These are phyloP conservation scores for Drosophila lacicola DNA, from an alignment of 2,888 invertebrate species.

Conservation along the genomic window DNA sequence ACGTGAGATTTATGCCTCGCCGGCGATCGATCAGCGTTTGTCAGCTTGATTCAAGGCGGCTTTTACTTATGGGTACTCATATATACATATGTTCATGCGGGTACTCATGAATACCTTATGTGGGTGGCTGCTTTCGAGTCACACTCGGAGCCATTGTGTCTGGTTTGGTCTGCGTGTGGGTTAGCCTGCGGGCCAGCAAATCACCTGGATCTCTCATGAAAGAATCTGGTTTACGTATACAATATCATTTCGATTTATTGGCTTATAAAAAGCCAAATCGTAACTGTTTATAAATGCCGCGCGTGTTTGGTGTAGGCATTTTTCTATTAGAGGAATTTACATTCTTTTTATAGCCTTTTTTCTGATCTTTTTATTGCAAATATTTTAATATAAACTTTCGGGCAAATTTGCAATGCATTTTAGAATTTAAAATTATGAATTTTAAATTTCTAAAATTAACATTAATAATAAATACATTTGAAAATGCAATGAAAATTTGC, in stretches of 20 bases:
- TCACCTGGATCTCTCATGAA: constrained; percentile 13
- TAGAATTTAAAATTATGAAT: neutral
- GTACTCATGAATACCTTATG: constrained; percentile 50
- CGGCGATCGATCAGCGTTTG: constrained; percentile 76
- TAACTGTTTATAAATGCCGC: constrained; percentile 24
- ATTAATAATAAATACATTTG: no score
- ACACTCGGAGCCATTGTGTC: constrained; percentile 72
- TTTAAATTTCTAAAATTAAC: no score
- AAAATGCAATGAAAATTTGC: no score
- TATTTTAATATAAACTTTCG: neutral
- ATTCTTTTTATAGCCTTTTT: constrained; percentile 4
- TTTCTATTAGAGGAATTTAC: constrained; percentile 24
- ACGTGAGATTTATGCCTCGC: constrained; percentile 67
- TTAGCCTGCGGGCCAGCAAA: constrained; percentile 61
- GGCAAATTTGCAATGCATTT: no score
- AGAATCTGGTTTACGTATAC: constrained; percentile 35
- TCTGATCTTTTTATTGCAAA: neutral
- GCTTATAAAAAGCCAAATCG: constrained; percentile 11
- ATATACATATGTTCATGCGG: constrained; percentile 37
- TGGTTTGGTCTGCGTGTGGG: constrained; percentile 64
- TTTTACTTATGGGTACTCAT: constrained; percentile 29
- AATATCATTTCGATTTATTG: constrained; percentile 33
- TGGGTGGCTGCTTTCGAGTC: constrained; percentile 63
- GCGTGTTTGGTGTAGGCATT: constrained; percentile 15
- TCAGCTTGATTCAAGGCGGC: constrained; percentile 55